Evolutionary conservation across 2,113 vertebrate species (phyloP).

Genomic region (Chaenogobius annularis): DNA sequence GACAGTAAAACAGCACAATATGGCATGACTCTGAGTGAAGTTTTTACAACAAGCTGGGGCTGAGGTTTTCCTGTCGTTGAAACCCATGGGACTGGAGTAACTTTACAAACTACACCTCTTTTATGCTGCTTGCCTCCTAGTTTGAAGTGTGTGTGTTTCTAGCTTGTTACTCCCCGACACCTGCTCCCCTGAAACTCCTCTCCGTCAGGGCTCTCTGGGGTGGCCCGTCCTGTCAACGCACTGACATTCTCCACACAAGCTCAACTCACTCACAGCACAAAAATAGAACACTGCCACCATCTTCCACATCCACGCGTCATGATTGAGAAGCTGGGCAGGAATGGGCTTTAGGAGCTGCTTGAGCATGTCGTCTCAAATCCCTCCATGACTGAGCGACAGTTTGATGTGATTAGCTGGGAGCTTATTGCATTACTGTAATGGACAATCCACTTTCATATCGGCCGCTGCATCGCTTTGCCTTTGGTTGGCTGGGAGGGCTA

Average conservation of each 20-base stretch:
- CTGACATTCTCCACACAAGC: slow-evolving; percentile 35
- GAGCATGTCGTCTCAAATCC: neutral
- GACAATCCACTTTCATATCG: slow-evolving; percentile 31
- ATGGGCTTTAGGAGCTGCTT: slow-evolving; percentile 28
- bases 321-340: slow-evolving; percentile 43
- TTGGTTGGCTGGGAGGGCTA: slow-evolving; percentile 34
- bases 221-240: slow-evolving; percentile 35
- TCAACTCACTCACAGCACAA: slow-evolving; percentile 3
- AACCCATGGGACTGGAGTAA: neutral
- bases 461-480: slow-evolving; percentile 29
- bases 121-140: neutral
- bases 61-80: neutral
- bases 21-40: too few species aligned
- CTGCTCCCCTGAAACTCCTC: slow-evolving; percentile 57
- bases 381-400: slow-evolving; percentile 16
- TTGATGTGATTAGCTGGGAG: slow-evolving; percentile 47
- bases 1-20: too few species aligned
- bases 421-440: slow-evolving; percentile 56
- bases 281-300: slow-evolving; percentile 18
- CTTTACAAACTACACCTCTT: neutral
- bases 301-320: neutral
- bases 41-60: neutral
- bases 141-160: slow-evolving; percentile 22
- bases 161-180: slow-evolving; percentile 57
- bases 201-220: slow-evolving; percentile 31